Evolutionary conservation across 2,888 invertebrate genomes (phyloP), one percentile per base, ranked within the genome.

Genomic region (Ectemnius lituratus): DNA sequence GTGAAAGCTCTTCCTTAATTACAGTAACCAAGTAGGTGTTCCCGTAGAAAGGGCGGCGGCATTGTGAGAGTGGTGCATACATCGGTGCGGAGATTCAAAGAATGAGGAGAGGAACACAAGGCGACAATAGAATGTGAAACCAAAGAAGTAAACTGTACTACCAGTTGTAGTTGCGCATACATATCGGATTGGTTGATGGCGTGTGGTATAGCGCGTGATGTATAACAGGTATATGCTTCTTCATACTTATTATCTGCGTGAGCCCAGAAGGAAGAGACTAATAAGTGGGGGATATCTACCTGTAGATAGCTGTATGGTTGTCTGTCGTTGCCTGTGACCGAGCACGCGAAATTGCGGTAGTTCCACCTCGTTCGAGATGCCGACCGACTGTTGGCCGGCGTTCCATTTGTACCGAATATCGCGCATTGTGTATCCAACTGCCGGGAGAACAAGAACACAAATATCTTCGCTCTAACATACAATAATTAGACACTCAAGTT

Each of bases 321-420:
- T 96, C 93, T 96, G 95, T 92, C 96, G 96, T 94, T 97, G 97
- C 92, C 97, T 95, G 94, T 98, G 97, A 92, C 98, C 98, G 93
- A 98, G 95, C 92, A 98, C 97, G 92, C 97, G 95, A 94, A 98
- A 98, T 94, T 98, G 98, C 90, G 98, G 98, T 92, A 98, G 95
- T 94, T 97, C 96, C 93, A 98, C 97, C 93, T 97, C 97, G 92
- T 94, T 95, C 94, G 96, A 96, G 94, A 98, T 97, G 93, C 97
- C 97, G 93, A 98, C 97, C 93, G 97, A 97, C 92, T 95, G 95
- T 92, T 94, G 94, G 92, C 97, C 97, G 93, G 96, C 95, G 94
- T 96, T 96, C 98, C 98, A 98, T 94, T 96, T 96, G 95, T 98
- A 98, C 93, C 96, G 96, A 94, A 97, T 97, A 95, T 97, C 97